Conservation (phyloP, 2,797 vertebrate species). For the Enteromius afrohamiltoni region DNA sequence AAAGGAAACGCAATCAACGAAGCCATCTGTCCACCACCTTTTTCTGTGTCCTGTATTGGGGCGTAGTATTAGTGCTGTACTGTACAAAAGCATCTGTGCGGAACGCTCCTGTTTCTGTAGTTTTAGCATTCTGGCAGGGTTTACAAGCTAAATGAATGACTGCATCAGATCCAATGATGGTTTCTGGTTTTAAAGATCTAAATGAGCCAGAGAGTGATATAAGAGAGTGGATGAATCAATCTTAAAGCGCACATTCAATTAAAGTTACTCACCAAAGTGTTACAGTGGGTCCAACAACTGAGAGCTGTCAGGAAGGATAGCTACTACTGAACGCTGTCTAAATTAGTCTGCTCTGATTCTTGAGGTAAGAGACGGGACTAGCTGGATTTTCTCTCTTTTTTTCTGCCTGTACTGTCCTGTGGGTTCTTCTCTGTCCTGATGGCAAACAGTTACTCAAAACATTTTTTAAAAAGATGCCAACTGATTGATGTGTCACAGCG, state of each 20-base stretch:
- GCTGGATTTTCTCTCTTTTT: not conserved
- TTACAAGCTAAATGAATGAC: conserved; percentile 47
- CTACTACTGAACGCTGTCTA: conserved; percentile 55
- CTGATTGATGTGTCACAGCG: not conserved
- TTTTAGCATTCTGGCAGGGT: conserved; percentile 27
- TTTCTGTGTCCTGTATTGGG: conserved; percentile 19
- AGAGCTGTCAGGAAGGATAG: conserved; percentile 53
- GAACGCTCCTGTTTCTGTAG: conserved; percentile 29
- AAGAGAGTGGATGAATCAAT: conserved; percentile 60
- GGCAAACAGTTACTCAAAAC: not conserved
- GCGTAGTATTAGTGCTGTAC: conserved; percentile 14
- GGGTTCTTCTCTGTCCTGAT: not conserved
- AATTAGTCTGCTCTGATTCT: conserved; percentile 64
- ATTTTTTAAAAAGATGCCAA: too few species aligned
- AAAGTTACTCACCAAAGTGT: conserved; percentile 69
- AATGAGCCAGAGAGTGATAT: conserved; percentile 37
- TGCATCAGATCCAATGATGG: conserved; percentile 37
- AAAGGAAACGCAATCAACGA: conserved; percentile 27
- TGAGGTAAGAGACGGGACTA: conserved; percentile 26
- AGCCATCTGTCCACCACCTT: conserved; percentile 38
- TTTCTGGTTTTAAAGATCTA: conserved; percentile 34
- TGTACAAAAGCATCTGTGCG: conserved; percentile 21
- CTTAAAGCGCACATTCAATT: conserved; percentile 70
- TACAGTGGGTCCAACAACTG: conserved; percentile 65
- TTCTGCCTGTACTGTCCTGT: not conserved